These are phyloP conservation scores for Astyanax mexicanus DNA, from an alignment of 2,797 vertebrate genomes.

Conservation along the genomic window DNA sequence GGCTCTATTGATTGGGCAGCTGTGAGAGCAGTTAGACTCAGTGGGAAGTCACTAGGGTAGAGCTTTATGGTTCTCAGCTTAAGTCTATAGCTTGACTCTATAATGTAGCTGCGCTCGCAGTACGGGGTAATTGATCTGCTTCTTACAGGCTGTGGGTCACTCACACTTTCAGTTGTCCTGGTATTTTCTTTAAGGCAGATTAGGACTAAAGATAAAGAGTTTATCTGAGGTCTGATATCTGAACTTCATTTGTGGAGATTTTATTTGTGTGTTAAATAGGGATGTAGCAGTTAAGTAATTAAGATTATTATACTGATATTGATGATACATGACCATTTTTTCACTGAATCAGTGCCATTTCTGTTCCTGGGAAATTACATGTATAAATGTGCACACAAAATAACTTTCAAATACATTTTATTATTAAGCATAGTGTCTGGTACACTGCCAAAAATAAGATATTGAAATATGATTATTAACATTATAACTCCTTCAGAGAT, in stretches of 20 bases:
- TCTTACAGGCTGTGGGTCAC: constrained; percentile 64
- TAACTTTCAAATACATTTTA: too few species aligned
- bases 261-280: neutral
- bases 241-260: neutral
- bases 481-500: too few species aligned
- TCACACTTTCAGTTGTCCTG: constrained; percentile 56
- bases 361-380: too few species aligned
- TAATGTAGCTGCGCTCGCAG: constrained; percentile 68
- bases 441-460: too few species aligned
- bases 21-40: constrained; percentile 43
- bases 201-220: neutral
- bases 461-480: too few species aligned
- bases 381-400: too few species aligned
- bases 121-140: constrained; percentile 70
- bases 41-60: constrained; percentile 2
- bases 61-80: constrained; percentile 50
- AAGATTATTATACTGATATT: too few species aligned
- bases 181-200: constrained; percentile 9
- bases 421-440: too few species aligned
- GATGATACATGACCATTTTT: too few species aligned
- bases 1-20: constrained; percentile 64
- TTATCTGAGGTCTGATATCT: constrained; percentile 16
- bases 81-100: constrained; percentile 64
- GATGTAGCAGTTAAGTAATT: too few species aligned
- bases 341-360: too few species aligned